Evolutionary conservation across 2,797 vertebrate genomes (phyloP), one percentile per base, ranked within the genome.

Genomic region (Argyrosomus regius): DNA sequence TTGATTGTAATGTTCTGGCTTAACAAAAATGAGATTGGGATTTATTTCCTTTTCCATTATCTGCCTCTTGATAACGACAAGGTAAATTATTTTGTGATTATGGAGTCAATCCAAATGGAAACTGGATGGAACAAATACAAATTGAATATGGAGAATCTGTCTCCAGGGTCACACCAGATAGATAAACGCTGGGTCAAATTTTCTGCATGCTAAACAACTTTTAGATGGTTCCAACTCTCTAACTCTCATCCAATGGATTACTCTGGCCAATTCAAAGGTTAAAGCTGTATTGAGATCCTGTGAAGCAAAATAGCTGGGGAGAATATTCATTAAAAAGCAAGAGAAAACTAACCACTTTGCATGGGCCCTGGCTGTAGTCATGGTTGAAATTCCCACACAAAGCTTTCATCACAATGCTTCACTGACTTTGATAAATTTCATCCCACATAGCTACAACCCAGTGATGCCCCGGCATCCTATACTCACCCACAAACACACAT

Each of bases 31-130:
- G 61, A 84, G 72, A 84, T 75, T 85, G 77, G 71, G 82, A 86
- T 90, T 92, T 86, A 74, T 86, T 92, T 88, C 84, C 50, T 69
- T 81, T 89, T 81, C 86, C 82, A 88, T 90, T 89, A 87, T 90
- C 80, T 81, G 62, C 85, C 72, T 78, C 78, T 81, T 87, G 89
- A 89, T 82, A 87, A 88, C 73, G 86, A 82, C 79, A 84, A 84
- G 81, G 71, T 78, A 82, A 91, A 90, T 91, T 81, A 90, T 93
- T 90, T 89, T 82, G 77, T 84, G 74, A 90, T 92, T 87, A 90
- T 80, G 75, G 80, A 92, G 80, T 82, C 82, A 89, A 90, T 90
- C 74, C 58, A 90, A 86, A 89, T 88, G 73, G 72, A 90, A 90
- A 91, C 66, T 80, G 72, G 83, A 92, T 85, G 74, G 73, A 86